Base-by-base conservation (phyloP, 2,888 invertebrate genomes). In the Vesta saturnalis region DNA sequence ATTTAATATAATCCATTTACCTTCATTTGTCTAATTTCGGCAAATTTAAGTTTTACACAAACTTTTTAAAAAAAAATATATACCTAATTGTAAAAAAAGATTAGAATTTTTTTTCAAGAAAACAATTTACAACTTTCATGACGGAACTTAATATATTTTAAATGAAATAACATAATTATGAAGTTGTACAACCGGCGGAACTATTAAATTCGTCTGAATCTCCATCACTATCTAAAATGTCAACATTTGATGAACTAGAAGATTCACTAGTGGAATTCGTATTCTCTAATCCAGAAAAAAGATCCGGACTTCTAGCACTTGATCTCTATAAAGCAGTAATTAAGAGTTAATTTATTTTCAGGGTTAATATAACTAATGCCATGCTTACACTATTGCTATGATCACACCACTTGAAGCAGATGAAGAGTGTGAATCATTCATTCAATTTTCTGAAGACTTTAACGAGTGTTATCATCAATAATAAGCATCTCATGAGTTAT, bases 141-240 rank as follows among this genome's bases (percentile, higher is more conserved):
- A n/a, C n/a, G n/a, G n/a, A n/a, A n/a, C n/a, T n/a, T n/a, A 55
- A 30, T 39, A 56, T 57, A 57, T 18, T 63, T 15, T 47, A 5
- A 6, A 46, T 3, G 19, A 60, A n/a, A n/a, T n/a, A n/a, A n/a
- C 16, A 15, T n/a, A 49, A 60, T 73, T 77, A 80, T 21, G 79
- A 79, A 12, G 80, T 76, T 14, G 77, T 73, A 66, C 80, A 80
- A 35, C 77, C 78, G 14, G 77, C 66, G 1, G 77, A 74, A 23
- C 70, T 74, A 14, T 77, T 78, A 12, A 76, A 69, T 22, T 73
- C 69, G 49, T 77, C 74, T 19, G 77, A 75, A 43, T 74, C 77
- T 16, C 73, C 76, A 58, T 77, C 74, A 18, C 70, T 76, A 15
- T 77, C 78, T 12, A 75, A 62, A 49, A 69, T 64, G 54, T 77